A percentile compares a stretch with the other conserved stretches of the same genome.
These are phyloP conservation scores for Mola mola DNA, from an alignment of 2,113 vertebrate species.

Conservation along the genomic window DNA sequence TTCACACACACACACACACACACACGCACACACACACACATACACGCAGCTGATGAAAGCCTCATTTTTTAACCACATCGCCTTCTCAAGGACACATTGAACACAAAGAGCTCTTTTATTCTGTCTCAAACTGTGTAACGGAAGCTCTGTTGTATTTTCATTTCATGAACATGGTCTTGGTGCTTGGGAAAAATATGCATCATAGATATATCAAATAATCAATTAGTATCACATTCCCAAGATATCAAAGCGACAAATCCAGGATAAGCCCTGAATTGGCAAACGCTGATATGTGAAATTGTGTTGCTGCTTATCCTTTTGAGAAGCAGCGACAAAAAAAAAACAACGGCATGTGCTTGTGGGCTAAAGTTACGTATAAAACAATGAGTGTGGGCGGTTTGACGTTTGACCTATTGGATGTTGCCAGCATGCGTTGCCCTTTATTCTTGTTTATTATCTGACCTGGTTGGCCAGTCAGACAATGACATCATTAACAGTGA, in stretches of 20 bases:
- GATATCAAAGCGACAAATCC: conserved; percentile 25
- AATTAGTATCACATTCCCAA: conserved; percentile 12
- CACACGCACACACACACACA: conserved; percentile 18
- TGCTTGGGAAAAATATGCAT: conserved; percentile 37
- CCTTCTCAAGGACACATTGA: conserved; percentile 71
- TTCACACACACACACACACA: conserved; percentile 22
- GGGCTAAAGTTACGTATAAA: not conserved
- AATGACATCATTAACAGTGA: too few relatives aligned
- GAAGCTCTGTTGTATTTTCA: conserved; percentile 41
- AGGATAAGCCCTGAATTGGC: conserved; percentile 24
- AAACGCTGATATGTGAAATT: not conserved
- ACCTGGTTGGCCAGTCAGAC: not conserved
- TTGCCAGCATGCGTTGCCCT: not conserved
- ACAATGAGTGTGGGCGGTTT: not conserved
- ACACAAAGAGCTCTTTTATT: conserved; percentile 75
- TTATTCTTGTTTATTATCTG: not conserved
- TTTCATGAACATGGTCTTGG: conserved; percentile 54
- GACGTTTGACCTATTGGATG: not conserved
- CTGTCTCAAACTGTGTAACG: conserved; percentile 28
- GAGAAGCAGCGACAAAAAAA: not conserved
- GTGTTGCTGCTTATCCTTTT: not conserved
- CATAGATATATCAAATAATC: conserved; percentile 43
- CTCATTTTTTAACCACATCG: conserved; percentile 76
- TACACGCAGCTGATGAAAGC: conserved; percentile 68
- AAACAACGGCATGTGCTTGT: not conserved